phyloP scores from a whole-genome alignment of 2,888 invertebrate species.

The Chrysomela aeneicollis region DNA sequence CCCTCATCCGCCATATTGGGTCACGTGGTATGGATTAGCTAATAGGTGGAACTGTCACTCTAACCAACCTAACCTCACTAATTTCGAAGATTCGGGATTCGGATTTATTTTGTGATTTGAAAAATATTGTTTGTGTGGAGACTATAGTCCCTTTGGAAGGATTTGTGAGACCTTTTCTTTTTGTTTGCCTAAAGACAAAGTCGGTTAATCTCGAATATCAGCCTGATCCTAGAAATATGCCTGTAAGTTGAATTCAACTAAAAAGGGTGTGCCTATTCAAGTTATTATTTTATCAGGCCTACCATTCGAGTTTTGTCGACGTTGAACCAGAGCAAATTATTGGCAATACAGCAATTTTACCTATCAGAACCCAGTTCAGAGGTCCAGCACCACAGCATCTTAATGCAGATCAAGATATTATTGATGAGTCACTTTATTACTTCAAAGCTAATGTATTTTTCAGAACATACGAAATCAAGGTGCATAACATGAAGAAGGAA shows the following conservation, averaged over 20 bases:
- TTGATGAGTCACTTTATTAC: slow-evolving; percentile 96
- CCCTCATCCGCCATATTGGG: too few species aligned
- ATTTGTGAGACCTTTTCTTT: too few species aligned
- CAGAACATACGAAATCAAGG: slow-evolving; percentile 98
- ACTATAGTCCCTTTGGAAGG: too few species aligned
- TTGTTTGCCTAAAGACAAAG: neutral
- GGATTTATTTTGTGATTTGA: too few species aligned
- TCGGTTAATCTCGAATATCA: neutral
- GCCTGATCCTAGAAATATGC: neutral
- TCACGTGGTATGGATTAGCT: too few species aligned
- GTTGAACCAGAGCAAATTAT: slow-evolving; percentile 75
- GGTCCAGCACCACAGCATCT: slow-evolving; percentile 87
- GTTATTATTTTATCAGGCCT: slow-evolving; percentile 74
- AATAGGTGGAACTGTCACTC: too few species aligned
- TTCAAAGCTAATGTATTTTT: slow-evolving; percentile 99
- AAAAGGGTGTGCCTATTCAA: slow-evolving; percentile 12
- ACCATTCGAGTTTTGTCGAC: slow-evolving; percentile 90
- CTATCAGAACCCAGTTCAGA: slow-evolving; percentile 87
- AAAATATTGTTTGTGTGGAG: too few species aligned
- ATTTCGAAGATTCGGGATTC: too few species aligned
- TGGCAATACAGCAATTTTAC: slow-evolving; percentile 93
- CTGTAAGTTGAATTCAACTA: slow-evolving; percentile 14
- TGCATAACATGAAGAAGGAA: slow-evolving; percentile 56
- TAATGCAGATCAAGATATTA: slow-evolving; percentile 79
- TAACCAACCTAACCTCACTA: too few species aligned